phyloP scores from a whole-genome alignment of 2,888 invertebrate genomes.

The Tillus elongatus region DNA sequence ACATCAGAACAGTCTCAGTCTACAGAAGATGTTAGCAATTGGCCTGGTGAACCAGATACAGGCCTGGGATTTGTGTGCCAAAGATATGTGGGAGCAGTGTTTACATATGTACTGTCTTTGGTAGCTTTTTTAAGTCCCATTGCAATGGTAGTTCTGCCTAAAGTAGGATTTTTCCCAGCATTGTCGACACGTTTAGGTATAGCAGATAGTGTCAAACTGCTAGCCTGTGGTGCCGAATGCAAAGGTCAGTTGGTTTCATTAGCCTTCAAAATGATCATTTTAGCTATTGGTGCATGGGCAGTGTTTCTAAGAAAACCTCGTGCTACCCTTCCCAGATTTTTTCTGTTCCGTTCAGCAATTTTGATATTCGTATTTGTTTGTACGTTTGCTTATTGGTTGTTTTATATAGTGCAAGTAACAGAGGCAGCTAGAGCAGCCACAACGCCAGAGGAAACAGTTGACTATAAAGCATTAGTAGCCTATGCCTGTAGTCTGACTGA shows the following conservation, averaged over 20 bases:
- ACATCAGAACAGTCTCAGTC: slow-evolving; percentile 94
- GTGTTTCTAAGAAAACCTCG: slow-evolving; percentile 77
- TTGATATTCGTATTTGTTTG: slow-evolving; percentile 81
- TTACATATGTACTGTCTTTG: slow-evolving; percentile 70
- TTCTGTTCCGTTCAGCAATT: slow-evolving; percentile 82
- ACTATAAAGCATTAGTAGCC: slow-evolving; percentile 81
- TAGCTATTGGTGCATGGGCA: slow-evolving; percentile 88
- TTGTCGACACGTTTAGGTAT: slow-evolving; percentile 58
- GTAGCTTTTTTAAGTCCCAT: slow-evolving; percentile 86
- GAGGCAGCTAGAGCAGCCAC: slow-evolving; percentile 72
- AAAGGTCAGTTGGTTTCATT: slow-evolving; percentile 87
- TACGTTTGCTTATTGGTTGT: slow-evolving; percentile 95
- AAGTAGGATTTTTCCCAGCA: slow-evolving; percentile 76
- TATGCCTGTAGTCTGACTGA: slow-evolving; percentile 91
- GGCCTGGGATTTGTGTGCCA: slow-evolving; percentile 67
- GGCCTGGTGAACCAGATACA: slow-evolving; percentile 65
- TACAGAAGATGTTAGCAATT: slow-evolving; percentile 81
- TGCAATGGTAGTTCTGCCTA: slow-evolving; percentile 90
- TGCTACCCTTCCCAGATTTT: slow-evolving; percentile 85
- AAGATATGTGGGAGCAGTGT: slow-evolving; percentile 71
- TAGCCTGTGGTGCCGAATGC: slow-evolving; percentile 87
- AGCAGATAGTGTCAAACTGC: slow-evolving; percentile 58
- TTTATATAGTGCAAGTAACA: slow-evolving; percentile 87
- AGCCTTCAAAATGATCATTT: slow-evolving; percentile 80
- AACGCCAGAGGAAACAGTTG: slow-evolving; percentile 68